Evolutionary conservation across 2,797 vertebrate genomes (phyloP).

Genomic region (Chromis chromis): DNA sequence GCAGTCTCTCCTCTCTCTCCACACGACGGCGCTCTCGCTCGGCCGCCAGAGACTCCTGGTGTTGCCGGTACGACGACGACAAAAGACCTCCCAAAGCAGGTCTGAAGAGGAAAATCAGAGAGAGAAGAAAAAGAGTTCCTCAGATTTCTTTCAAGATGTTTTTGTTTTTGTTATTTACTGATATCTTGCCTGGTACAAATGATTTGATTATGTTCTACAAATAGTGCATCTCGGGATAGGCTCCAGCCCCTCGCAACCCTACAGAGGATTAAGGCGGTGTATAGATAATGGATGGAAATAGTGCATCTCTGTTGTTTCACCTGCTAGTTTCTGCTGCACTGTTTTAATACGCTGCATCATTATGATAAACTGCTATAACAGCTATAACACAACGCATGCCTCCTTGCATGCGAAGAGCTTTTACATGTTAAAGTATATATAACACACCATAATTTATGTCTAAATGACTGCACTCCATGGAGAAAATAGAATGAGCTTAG

Average conservation of each 20-base stretch:
- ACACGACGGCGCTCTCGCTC: constrained; percentile 93
- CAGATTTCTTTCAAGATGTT: background rate
- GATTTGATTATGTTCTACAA: background rate
- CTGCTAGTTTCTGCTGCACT: background rate
- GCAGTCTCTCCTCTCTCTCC: constrained; percentile 94
- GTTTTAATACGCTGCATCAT: background rate
- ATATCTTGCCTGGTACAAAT: background rate
- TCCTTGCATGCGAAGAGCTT: background rate
- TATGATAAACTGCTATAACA: background rate
- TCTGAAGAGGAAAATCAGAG: constrained; percentile 72
- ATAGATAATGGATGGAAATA: too few relatives aligned
- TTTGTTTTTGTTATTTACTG: background rate
- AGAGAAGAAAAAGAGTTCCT: background rate
- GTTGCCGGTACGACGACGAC: constrained; percentile 94
- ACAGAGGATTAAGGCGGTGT: too few relatives aligned
- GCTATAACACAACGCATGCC: background rate
- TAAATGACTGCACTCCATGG: background rate
- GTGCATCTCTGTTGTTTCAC: background rate
- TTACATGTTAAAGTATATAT: background rate
- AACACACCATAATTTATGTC: constrained; percentile 5
- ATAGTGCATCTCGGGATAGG: background rate
- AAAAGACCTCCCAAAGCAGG: constrained; percentile 89
- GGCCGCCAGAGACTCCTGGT: constrained; percentile 94
- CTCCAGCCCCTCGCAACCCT: too few relatives aligned
- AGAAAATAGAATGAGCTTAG: constrained; percentile 15